Evolutionary conservation across 2,888 invertebrate species (phyloP).

Genomic region (Schrankia costaestrigalis): DNA sequence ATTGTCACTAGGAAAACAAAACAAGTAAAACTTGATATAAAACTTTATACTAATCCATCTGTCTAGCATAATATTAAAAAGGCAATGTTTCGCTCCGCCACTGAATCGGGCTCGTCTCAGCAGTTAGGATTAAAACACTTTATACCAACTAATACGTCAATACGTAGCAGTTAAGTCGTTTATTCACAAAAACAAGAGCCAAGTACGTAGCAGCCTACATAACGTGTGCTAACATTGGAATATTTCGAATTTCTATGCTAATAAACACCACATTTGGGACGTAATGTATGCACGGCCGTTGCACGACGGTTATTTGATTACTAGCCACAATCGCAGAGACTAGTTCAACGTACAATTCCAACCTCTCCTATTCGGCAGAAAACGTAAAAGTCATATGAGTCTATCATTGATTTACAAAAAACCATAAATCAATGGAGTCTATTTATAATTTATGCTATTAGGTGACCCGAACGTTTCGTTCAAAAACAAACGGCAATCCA

Average conservation of each 20-base stretch:
- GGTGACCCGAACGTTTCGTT: slow-evolving; percentile 13
- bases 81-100: too few species aligned
- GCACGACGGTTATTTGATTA: slow-evolving; percentile 38
- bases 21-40: too few species aligned
- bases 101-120: too few species aligned
- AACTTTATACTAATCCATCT: too few species aligned
- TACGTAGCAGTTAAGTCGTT: too few species aligned
- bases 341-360: slow-evolving; percentile 42
- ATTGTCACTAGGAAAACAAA: too few species aligned
- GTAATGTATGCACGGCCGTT: slow-evolving; percentile 51
- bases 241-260: slow-evolving; percentile 52
- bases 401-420: background rate
- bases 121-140: too few species aligned
- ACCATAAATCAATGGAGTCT: slow-evolving; percentile 10
- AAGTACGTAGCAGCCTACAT: background rate
- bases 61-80: too few species aligned
- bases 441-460: slow-evolving; percentile 22
- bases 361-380: slow-evolving; percentile 27
- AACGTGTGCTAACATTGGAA: slow-evolving; percentile 20
- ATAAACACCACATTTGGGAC: slow-evolving; percentile 42
- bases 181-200: background rate
- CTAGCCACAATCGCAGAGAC: slow-evolving; percentile 25
- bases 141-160: too few species aligned
- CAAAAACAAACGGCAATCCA: slow-evolving; percentile 17
- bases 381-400: too few species aligned